Conservation (phyloP, 2,888 invertebrate species). For the Empis stercorea region DNA sequence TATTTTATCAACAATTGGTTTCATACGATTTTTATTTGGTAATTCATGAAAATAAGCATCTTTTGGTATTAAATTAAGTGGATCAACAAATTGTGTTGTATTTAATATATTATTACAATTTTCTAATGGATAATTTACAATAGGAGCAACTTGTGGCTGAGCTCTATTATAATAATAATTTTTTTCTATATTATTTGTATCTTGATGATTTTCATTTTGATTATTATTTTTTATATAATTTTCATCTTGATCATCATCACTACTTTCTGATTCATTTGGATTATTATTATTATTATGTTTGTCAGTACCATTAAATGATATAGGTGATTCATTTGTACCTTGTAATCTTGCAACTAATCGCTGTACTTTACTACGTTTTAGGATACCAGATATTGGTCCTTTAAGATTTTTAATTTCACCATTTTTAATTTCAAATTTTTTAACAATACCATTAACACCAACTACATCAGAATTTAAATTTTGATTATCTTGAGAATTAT, state of each 20-base stretch:
- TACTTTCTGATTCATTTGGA: conserved; percentile 40
- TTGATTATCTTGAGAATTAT: neutral
- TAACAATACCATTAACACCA: conserved; percentile 12
- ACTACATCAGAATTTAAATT: neutral
- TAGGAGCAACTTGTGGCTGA: conserved; percentile 13
- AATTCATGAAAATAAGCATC: conserved; percentile 50
- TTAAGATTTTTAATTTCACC: conserved; percentile 19
- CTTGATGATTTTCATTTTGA: neutral
- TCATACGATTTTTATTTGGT: conserved; percentile 34
- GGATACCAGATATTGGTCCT: conserved; percentile 20
- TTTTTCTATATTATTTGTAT: neutral
- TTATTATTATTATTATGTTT: neutral
- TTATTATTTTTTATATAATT: conserved; percentile 21
- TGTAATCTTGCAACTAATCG: conserved; percentile 25
- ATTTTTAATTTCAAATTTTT: conserved; percentile 19
- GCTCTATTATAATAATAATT: conserved; percentile 11
- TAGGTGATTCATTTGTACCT: conserved; percentile 11
- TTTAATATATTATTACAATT: conserved; percentile 4
- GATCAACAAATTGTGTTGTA: conserved; percentile 11
- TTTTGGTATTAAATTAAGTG: conserved; percentile 40
- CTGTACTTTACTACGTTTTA: conserved; percentile 22
- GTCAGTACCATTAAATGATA: neutral
- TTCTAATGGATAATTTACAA: conserved; percentile 3
- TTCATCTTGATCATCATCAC: conserved; percentile 44
- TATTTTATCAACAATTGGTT: conserved; percentile 11